phyloP scores from a whole-genome alignment of 1,140 invertebrate genomes.

The Aphaenogaster floridana region DNA sequence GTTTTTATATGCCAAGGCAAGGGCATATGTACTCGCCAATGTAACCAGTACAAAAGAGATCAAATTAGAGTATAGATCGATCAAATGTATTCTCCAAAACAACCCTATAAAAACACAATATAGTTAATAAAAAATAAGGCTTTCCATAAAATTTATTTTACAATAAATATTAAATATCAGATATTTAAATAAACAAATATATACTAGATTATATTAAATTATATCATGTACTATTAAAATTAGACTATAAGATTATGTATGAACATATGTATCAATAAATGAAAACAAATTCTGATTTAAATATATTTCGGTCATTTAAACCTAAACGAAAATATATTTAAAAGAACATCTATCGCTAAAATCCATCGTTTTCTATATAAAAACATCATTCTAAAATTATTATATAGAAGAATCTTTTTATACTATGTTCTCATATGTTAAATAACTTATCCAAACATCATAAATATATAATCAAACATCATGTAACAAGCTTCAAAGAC shows the following conservation, averaged over 20 bases:
- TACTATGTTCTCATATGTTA: background rate
- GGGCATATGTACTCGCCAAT: conserved; percentile 95
- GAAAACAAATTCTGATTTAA: background rate
- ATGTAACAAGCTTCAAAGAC: background rate
- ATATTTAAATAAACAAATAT: conserved; percentile 14
- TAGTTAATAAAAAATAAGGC: conserved; percentile 33
- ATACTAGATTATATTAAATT: background rate
- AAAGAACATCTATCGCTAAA: background rate
- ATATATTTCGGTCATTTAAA: background rate
- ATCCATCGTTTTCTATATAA: background rate
- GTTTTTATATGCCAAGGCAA: conserved; percentile 98
- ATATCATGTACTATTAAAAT: background rate
- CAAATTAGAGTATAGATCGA: conserved; percentile 96
- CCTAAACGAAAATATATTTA: background rate
- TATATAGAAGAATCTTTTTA: background rate
- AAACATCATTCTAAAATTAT: background rate
- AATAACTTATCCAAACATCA: background rate
- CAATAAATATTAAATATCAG: background rate
- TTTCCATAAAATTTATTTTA: conserved; percentile 23
- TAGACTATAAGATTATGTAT: background rate
- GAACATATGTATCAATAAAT: background rate
- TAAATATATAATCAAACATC: background rate
- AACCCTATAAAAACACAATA: conserved; percentile 91
- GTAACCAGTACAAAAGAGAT: conserved; percentile 96
- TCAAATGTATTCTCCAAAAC: conserved; percentile 99